Percentiles rank a stretch among this genome's conserved stretches.
phyloP scores from a whole-genome alignment of 2,888 invertebrate genomes.

The Drosophila tanythrix region DNA sequence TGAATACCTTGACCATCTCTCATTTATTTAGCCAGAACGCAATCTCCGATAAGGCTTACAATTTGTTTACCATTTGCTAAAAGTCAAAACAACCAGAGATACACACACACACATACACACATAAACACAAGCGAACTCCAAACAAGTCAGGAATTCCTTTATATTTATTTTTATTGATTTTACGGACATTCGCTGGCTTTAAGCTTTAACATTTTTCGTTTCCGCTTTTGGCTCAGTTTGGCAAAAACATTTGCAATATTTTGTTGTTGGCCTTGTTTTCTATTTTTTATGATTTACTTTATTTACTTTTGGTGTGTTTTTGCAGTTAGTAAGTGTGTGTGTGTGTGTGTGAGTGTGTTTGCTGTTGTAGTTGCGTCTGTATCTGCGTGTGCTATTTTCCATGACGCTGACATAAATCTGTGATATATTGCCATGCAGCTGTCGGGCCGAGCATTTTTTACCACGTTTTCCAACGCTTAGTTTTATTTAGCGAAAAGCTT shows the following conservation, averaged over 20 bases:
- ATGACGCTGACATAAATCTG: constrained; percentile 78
- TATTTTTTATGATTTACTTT: constrained; percentile 14
- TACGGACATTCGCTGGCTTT: constrained; percentile 21
- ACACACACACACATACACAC: constrained; percentile 8
- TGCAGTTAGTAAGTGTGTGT: constrained; percentile 38
- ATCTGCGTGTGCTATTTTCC: constrained; percentile 56
- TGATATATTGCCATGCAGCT: constrained; percentile 73
- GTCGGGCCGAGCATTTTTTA: constrained; percentile 57
- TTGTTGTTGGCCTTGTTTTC: constrained; percentile 28
- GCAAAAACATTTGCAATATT: constrained; percentile 27
- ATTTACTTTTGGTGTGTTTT: constrained; percentile 42
- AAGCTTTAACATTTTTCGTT: constrained; percentile 53
- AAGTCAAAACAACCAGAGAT: not conserved
- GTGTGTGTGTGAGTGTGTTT: constrained; percentile 5
- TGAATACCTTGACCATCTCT: not conserved
- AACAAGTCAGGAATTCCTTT: constrained; percentile 28
- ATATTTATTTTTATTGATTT: constrained; percentile 35
- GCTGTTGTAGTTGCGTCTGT: constrained; percentile 26
- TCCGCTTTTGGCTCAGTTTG: constrained; percentile 44
- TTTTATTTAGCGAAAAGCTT: constrained; percentile 60
- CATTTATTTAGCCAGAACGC: constrained; percentile 10
- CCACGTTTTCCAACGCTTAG: constrained; percentile 44
- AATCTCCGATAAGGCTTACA: constrained; percentile 62
- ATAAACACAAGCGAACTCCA: constrained; percentile 1
- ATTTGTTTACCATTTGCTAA: constrained; percentile 69